Percentiles rank a stretch among this genome's conserved stretches.
Conservation (phyloP, 2,797 vertebrate genomes). For the Novumbra hubbsi region DNA sequence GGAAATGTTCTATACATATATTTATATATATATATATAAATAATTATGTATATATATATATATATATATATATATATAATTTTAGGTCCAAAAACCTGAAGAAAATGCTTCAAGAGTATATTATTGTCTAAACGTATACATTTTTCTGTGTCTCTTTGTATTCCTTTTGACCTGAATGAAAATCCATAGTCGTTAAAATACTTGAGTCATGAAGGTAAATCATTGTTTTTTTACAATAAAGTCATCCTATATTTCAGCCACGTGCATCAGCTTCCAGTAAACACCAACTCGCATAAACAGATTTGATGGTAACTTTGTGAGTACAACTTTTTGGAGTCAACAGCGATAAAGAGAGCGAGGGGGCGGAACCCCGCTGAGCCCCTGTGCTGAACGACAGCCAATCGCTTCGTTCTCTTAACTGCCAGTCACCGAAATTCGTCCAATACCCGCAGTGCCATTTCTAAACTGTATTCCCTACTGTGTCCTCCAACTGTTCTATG, state of each 20-base stretch:
- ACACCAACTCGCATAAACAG: slow-evolving; percentile 62
- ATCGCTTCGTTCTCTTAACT: slow-evolving; percentile 89
- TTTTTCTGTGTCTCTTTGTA: background rate
- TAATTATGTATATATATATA: too few relatives aligned
- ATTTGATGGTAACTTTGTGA: slow-evolving; percentile 79
- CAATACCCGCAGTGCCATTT: slow-evolving; percentile 95
- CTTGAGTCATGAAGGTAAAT: background rate
- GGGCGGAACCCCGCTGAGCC: slow-evolving; percentile 92
- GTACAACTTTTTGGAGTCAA: slow-evolving; percentile 81
- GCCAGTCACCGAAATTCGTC: slow-evolving; percentile 95
- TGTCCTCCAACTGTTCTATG: slow-evolving; percentile 91
- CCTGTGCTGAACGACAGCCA: slow-evolving; percentile 94
- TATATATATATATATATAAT: too few relatives aligned
- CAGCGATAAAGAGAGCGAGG: slow-evolving; percentile 78
- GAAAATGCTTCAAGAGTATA: slow-evolving; percentile 10
- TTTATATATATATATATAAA: too few relatives aligned
- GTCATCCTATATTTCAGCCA: slow-evolving; percentile 47
- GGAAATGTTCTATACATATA: too few relatives aligned
- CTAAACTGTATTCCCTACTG: slow-evolving; percentile 93
- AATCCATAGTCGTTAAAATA: background rate
- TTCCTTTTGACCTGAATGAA: background rate
- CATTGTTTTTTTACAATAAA: background rate
- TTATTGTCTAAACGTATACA: background rate
- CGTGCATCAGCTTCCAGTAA: slow-evolving; percentile 54
- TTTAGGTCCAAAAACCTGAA: background rate